Conservation (phyloP, 2,113 vertebrate species). For the Eonycteris spelaea region DNA sequence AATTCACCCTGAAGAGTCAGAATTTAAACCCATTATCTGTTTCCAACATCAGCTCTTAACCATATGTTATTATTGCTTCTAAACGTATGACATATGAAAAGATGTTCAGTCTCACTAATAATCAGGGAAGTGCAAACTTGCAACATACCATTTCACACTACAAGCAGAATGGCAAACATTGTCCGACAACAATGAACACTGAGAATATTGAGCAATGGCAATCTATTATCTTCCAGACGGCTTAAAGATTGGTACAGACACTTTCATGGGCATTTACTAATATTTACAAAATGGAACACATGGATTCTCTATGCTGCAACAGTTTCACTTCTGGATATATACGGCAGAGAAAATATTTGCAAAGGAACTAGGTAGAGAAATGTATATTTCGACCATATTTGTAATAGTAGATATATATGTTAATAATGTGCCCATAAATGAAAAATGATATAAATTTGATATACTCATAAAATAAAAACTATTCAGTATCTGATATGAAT, state of each 20-base stretch:
- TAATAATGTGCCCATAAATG: neutral
- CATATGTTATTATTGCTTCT: neutral
- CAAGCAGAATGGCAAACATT: neutral
- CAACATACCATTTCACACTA: neutral
- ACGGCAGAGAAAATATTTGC: neutral
- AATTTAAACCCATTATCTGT: neutral
- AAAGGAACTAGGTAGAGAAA: constrained; percentile 7
- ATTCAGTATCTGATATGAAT: neutral
- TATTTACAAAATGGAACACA: neutral
- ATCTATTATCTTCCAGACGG: neutral
- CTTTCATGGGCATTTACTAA: neutral
- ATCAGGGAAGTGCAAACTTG: neutral
- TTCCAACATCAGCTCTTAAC: neutral
- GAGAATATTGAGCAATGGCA: neutral
- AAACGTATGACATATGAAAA: neutral
- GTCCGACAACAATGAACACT: neutral
- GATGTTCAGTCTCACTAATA: neutral
- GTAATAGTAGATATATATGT: neutral
- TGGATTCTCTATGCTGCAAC: neutral
- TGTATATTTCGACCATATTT: neutral
- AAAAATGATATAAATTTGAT: neutral
- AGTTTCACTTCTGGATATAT: neutral
- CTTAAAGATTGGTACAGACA: neutral
- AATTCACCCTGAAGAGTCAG: neutral
- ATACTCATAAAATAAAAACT: neutral